Conservation (phyloP, 2,888 invertebrate species). For the Chaetoderma sp. region DNA sequence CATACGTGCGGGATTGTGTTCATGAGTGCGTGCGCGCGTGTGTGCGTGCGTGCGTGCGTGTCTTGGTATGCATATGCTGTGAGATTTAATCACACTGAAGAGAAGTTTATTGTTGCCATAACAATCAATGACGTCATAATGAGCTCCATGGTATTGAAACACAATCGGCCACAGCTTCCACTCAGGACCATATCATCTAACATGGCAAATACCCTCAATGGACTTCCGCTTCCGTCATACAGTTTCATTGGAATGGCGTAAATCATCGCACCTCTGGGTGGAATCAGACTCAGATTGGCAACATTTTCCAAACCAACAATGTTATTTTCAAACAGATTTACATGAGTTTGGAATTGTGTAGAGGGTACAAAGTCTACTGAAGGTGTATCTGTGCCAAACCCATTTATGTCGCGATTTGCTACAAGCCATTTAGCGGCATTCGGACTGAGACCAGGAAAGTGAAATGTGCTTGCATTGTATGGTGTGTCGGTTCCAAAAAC, state of each 20-base stretch:
- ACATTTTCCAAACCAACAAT: slow-evolving; percentile 77
- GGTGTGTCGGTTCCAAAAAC: neutral
- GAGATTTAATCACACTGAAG: too few relatives aligned
- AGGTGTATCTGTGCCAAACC: slow-evolving; percentile 76
- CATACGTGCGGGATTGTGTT: too few relatives aligned
- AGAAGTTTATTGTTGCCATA: too few relatives aligned
- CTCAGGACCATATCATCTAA: slow-evolving; percentile 1
- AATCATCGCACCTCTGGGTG: neutral
- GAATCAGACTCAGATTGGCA: neutral
- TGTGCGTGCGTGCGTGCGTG: too few relatives aligned
- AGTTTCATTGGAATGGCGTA: slow-evolving; percentile 6
- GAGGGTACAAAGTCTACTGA: slow-evolving; percentile 75
- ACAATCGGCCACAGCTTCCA: too few relatives aligned
- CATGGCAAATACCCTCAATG: neutral
- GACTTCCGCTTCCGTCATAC: neutral
- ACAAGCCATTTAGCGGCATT: slow-evolving; percentile 6
- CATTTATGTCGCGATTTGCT: neutral
- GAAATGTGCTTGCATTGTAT: neutral
- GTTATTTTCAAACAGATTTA: slow-evolving; percentile 70
- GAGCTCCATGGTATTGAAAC: too few relatives aligned
- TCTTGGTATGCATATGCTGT: too few relatives aligned
- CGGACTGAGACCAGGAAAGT: neutral
- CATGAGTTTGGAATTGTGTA: slow-evolving; percentile 71
- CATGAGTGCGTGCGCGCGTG: too few relatives aligned
- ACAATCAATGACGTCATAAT: too few relatives aligned